Evolutionary conservation across 2,113 vertebrate species (phyloP).

Genomic region (Leucopsar rothschildi): DNA sequence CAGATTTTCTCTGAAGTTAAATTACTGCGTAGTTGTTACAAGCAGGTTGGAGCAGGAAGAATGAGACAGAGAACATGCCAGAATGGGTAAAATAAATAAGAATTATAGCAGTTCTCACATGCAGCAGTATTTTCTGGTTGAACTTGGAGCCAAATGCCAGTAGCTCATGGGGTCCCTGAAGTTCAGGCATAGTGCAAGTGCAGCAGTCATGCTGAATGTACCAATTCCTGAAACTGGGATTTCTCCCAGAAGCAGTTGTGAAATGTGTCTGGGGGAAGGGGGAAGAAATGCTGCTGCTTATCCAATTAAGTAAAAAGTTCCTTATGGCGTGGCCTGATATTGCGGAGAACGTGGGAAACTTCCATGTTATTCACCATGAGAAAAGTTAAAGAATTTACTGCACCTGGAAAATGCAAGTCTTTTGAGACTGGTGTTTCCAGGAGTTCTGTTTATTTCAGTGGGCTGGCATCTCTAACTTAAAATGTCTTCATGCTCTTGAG

Average conservation of each 20-base stretch:
- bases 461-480: neutral
- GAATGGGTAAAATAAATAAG: neutral
- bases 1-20: neutral
- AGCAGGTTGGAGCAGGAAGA: neutral
- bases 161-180: neutral
- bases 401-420: neutral
- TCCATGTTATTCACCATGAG: neutral
- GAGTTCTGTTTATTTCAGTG: neutral
- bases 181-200: neutral
- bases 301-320: neutral
- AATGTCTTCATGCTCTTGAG: neutral
- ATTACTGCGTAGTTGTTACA: neutral
- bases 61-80: neutral
- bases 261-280: neutral
- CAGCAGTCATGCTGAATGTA: neutral
- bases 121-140: neutral
- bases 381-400: neutral
- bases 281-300: neutral
- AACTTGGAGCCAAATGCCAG: neutral
- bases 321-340: neutral
- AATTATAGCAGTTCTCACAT: neutral
- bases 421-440: neutral
- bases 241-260: neutral
- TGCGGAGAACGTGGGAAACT: neutral
- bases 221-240: neutral